Base-by-base conservation (phyloP, 1,140 invertebrate genomes). In the Drosophila setifemur region DNA sequence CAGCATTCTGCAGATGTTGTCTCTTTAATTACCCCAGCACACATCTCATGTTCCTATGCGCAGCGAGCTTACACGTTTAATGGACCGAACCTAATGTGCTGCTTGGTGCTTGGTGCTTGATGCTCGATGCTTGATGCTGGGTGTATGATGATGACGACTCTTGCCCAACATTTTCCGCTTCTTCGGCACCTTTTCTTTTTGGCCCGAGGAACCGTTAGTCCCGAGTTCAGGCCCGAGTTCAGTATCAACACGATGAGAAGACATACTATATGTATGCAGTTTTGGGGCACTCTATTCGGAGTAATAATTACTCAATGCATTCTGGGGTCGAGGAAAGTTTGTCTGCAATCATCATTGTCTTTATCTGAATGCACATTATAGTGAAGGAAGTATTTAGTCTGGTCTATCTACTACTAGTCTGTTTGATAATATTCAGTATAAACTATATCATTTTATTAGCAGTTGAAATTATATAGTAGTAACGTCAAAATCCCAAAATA, bases 1-100 rank as follows among this genome's bases (percentile, higher is more conserved):
- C 73, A 76, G 67, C 55, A 71, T 76, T 50, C 55, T 45, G 72
- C 61, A 76, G 78, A 82, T 83, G 77, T 60, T 76, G 78, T 82
- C 50, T 68, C 73, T 83, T 82, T 82, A 82, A 82, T 82, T 82
- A 82, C 73, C 61, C 39, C 53, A 39, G 73, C 57, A 40, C 25
- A 25, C 25, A 64, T 63, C 31, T 21, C 21, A 47, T 44, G 55
- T 63, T 37, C 57, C 35, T 29, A 4, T 9, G 31, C 18, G 18
- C 26, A 14, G 29, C 14, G 21, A 21, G 26, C 39, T 44, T 40
- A 54, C 40, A 58, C 57, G 52, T 57, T 60, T 60, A 60, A 60
- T 60, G 43, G 57, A 61, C 57, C 57, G 58, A 58, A 31, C 57
- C 57, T 61, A 61, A 61, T 61, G 57, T 58, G 14, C 31, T n/a